Conservation (phyloP, 1,140 invertebrate species). For the Bombus confusus region DNA sequence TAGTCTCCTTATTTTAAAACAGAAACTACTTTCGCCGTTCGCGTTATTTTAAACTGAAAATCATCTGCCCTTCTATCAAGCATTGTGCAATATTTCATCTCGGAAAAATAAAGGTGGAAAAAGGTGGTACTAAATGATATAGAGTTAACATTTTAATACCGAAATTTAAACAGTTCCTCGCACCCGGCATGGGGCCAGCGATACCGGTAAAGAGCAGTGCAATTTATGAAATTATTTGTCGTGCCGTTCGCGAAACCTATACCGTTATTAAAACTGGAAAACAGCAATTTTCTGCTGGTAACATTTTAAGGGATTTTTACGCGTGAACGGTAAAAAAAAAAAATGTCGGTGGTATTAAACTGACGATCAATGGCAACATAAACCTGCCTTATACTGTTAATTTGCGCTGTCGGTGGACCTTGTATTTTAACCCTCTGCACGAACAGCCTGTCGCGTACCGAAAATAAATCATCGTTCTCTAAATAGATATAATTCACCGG, state of each 20-base stretch:
- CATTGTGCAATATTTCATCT: too few species aligned
- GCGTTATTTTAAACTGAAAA: background rate
- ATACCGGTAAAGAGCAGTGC: background rate
- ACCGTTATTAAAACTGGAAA: conserved; percentile 27
- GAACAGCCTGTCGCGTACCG: background rate
- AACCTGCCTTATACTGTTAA: background rate
- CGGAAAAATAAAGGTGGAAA: background rate
- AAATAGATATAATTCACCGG: background rate
- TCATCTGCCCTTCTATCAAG: too few species aligned
- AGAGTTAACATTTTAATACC: background rate
- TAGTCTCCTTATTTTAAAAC: background rate
- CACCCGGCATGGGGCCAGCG: background rate
- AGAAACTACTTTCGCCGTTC: background rate
- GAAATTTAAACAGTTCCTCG: conserved; percentile 14
- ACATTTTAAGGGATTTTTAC: conserved; percentile 29
- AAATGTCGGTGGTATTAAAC: background rate
- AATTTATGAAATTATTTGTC: conserved; percentile 24
- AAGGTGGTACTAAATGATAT: background rate
- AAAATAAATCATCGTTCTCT: background rate
- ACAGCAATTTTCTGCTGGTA: conserved; percentile 18
- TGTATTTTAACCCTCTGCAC: background rate
- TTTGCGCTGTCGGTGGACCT: background rate
- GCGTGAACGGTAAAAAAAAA: background rate
- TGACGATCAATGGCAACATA: conserved; percentile 17
- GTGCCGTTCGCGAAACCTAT: background rate